Base-by-base conservation (phyloP, 2,797 vertebrate genomes). In the Sebastes kiyomatsui region DNA sequence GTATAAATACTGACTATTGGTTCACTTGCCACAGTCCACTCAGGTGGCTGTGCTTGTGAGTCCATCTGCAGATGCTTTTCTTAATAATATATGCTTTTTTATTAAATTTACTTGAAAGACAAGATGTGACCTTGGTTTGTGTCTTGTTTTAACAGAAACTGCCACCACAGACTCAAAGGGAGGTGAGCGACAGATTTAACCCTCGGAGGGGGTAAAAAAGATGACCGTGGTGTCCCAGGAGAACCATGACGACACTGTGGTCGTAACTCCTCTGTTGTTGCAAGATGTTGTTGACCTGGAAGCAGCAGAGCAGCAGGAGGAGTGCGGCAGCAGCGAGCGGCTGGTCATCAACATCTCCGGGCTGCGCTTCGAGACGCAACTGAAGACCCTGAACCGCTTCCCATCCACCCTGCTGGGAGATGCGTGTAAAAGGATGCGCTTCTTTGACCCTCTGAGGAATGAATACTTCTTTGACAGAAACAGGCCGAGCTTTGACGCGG, bases 401-500 rank as follows among this genome's bases (percentile, higher is more conserved):
- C 98, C 98, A 0, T 81, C 94, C 91, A 98, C 98, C 23, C 95
- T 99, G 33, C 87, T 99, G 52, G 98, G 98, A 0, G 97, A 99
- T 89, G 97, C 97, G 0, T 91, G 95, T 58, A 98, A 97, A 91
- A 94, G 98, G 74, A 97, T 97, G 87, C 97, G 97, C 23, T 99
- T 97, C 90, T 99, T 97, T 49, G 98, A 99, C 89, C 97, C 97
- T 0, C 91, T 97, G 75, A 94, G 97, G 59, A 98, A 98, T 14
- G 97, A 98, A 73, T 99, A 98, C 90, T 99, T 99, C 92, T 98
- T 99, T 65, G 98, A 99, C 91, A 95, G 98, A 67, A 98, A 98
- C 93, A 95, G 97, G 67, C 96, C 97, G 49, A 97, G 97, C 93
- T 99, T 99, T 60, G 98, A 99, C n/a, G 97, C 96, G 52, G 96